Base-by-base conservation (phyloP, 2,797 vertebrate species). In the Siniperca scherzeri region DNA sequence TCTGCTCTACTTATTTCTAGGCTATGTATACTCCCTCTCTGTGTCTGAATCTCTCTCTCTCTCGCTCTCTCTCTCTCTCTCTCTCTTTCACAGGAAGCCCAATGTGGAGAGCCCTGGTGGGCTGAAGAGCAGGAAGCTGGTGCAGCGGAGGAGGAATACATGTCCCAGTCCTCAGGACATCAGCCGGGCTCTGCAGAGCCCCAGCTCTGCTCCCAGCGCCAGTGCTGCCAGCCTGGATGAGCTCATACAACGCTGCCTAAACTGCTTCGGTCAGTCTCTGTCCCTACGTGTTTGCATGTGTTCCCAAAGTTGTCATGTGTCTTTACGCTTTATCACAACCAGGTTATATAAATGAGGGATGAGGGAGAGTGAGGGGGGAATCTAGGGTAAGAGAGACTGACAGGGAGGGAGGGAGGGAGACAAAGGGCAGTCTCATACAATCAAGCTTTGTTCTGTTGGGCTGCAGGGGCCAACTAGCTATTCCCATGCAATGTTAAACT, bases 151-250 rank as follows among this genome's bases (percentile, higher is more conserved):
- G 71, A 95, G 97, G 88, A 97, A 97, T 92, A 98, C 98, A 50
- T 99, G 98, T 84, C 98, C 97, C 69, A 98, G 95, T 82, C 94
- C 97, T 30, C 95, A 96, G 80, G 98, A 99, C 88, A 97, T 98
- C 95, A 96, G 83, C 89, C 94, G 95, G 83, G 97, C 95, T 46
- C 94, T 97, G 92, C 96, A 96, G 89, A 93, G 94, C 89, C 94
- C 96, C 16, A 61, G 84, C 56, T 89, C 96, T 60, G 92, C 77
- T 53, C 93, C 89, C 91, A 97, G 89, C 81, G 91, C 69, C 95
- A 92, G 96, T 0, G 95, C 96, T 1, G 95, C 96, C 91, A 97
- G 95, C 88, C 96, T 97, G 4, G 97, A 97, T 3, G 97, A 98
- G 62, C 95, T 98, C 77, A 96, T 98, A 62, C 96, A 97, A 87